phyloP scores from a whole-genome alignment of 2,888 invertebrate species.

The Amblyjoppa fuscipennis region DNA sequence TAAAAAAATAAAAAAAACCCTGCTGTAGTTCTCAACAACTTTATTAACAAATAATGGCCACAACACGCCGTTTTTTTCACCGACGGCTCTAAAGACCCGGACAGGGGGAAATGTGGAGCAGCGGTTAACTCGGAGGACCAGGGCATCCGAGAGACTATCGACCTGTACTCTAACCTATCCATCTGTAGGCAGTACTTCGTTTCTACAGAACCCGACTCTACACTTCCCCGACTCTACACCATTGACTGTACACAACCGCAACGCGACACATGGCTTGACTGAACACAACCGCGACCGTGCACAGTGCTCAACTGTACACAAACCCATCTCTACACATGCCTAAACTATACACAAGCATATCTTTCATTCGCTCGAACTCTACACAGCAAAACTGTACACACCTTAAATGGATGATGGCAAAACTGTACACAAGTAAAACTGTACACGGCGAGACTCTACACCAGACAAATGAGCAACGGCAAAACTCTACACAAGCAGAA shows the following conservation, averaged over 20 bases:
- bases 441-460: too few relatives aligned
- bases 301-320: slow-evolving; percentile 1
- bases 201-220: not conserved
- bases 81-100: too few relatives aligned
- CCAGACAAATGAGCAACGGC: too few relatives aligned
- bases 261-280: not conserved
- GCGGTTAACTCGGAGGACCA: too few relatives aligned
- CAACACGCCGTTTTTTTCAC: too few relatives aligned
- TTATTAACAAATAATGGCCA: too few relatives aligned
- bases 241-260: not conserved
- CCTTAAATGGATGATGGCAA: not conserved
- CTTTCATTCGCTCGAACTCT: not conserved
- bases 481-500: too few relatives aligned
- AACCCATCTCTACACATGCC: not conserved
- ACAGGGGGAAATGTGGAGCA: too few relatives aligned
- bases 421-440: slow-evolving; percentile 1
- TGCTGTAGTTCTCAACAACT: too few relatives aligned
- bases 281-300: not conserved
- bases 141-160: too few relatives aligned
- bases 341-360: not conserved
- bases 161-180: too few relatives aligned
- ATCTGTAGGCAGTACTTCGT: not conserved
- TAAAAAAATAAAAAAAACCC: too few relatives aligned
- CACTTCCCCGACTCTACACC: not conserved
- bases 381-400: not conserved